These are phyloP conservation scores for Lindbergichthys nudifrons DNA, from an alignment of 2,797 vertebrate genomes.

Conservation along the genomic window DNA sequence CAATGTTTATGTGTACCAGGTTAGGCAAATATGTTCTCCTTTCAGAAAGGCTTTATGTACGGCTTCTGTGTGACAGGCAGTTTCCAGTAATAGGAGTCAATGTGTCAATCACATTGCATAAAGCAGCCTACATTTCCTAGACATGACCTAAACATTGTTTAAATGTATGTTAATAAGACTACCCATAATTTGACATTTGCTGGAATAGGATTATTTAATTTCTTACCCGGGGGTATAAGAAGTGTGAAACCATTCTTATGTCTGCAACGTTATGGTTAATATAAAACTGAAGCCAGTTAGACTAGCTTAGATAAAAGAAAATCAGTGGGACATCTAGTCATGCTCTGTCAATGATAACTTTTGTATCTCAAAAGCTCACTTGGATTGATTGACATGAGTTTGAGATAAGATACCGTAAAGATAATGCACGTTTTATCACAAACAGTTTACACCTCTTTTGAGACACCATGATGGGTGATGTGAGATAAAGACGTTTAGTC, in stretches of 20 bases:
- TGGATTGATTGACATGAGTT: slow-evolving; percentile 45
- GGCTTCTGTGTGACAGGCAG: background rate
- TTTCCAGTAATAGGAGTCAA: background rate
- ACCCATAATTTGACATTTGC: background rate
- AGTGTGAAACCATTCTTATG: background rate
- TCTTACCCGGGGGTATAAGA: background rate
- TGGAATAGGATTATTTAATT: background rate
- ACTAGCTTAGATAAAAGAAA: background rate
- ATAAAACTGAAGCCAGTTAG: background rate
- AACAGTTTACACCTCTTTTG: slow-evolving; percentile 27
- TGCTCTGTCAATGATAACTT: background rate
- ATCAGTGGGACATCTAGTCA: background rate
- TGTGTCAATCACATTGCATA: background rate
- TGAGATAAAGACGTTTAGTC: slow-evolving; percentile 20
- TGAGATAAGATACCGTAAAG: slow-evolving; percentile 20
- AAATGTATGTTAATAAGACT: background rate
- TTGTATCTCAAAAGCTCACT: background rate
- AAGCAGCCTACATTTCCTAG: background rate
- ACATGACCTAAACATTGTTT: background rate
- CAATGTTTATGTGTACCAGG: background rate
- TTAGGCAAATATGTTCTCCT: background rate
- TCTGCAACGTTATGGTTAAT: background rate
- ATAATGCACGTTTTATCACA: slow-evolving; percentile 28
- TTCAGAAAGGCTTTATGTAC: background rate
- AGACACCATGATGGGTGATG: slow-evolving; percentile 24